A percentile compares a stretch with the other conserved stretches of the same genome.
Evolutionary conservation across 1,140 invertebrate genomes (phyloP).

Genomic region (Propsilocerus akamusi): DNA sequence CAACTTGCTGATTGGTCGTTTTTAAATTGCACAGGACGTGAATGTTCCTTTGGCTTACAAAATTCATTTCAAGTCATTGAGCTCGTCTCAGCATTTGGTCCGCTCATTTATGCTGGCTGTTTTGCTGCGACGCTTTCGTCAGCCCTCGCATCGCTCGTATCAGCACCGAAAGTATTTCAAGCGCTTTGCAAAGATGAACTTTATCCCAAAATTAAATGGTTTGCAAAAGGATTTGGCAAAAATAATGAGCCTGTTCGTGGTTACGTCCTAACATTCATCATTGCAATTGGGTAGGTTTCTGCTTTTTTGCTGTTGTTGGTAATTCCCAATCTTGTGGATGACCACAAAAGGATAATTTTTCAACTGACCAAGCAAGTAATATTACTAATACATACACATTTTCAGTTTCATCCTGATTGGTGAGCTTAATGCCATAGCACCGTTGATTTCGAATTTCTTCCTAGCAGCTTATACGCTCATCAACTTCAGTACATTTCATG

Average conservation of each 20-base stretch:
- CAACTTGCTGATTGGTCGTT: conserved; percentile 32
- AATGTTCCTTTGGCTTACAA: conserved; percentile 57
- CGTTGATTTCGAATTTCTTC: conserved; percentile 96
- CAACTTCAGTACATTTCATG: conserved; percentile 95
- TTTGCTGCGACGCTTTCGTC: conserved; percentile 93
- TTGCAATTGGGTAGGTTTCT: conserved; percentile 70
- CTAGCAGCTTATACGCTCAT: conserved; percentile 92
- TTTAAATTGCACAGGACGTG: conserved; percentile 25
- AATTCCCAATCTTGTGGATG: conserved; percentile 2
- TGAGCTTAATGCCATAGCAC: conserved; percentile 83
- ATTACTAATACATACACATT: not conserved
- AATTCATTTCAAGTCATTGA: conserved; percentile 62
- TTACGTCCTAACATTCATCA: conserved; percentile 79
- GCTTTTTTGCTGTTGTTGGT: conserved; percentile 30
- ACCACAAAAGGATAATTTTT: not conserved
- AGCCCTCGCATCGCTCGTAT: conserved; percentile 85
- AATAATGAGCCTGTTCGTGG: conserved; percentile 82
- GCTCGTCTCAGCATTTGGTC: conserved; percentile 72
- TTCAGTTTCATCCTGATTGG: conserved; percentile 35
- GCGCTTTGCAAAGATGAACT: conserved; percentile 90
- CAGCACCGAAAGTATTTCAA: conserved; percentile 88
- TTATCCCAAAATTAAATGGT: conserved; percentile 83
- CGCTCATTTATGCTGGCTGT: conserved; percentile 88
- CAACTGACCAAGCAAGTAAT: too few relatives aligned
- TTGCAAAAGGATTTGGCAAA: conserved; percentile 81